Conservation (phyloP, 2,113 vertebrate species). For the Chionodraco myersi region DNA sequence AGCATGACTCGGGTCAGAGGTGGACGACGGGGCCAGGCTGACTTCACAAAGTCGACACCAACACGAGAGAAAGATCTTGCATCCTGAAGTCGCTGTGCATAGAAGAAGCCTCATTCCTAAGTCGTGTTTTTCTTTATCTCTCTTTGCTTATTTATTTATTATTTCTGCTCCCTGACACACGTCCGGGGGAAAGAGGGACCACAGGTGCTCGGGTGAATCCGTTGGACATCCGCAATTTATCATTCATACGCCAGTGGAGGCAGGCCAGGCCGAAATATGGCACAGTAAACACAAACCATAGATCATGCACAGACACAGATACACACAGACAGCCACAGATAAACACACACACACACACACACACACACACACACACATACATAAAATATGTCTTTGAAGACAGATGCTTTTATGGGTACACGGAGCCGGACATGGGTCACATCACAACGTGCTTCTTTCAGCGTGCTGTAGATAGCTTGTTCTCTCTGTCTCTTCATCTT, state of each 20-base stretch:
- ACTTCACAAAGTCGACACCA: not conserved
- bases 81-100: constrained; percentile 15
- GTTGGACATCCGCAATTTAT: constrained; percentile 86
- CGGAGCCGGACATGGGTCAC: constrained; percentile 72
- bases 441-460: constrained; percentile 63
- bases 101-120: not conserved
- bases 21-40: not conserved
- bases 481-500: constrained; percentile 66
- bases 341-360: constrained; percentile 38
- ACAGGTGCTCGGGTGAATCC: constrained; percentile 82
- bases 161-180: constrained; percentile 50
- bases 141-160: constrained; percentile 56
- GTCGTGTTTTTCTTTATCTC: constrained; percentile 46
- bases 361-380: constrained; percentile 35
- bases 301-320: constrained; percentile 80
- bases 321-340: constrained; percentile 68
- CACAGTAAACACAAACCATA: constrained; percentile 90
- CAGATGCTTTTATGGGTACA: constrained; percentile 71
- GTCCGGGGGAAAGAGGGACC: constrained; percentile 72
- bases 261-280: constrained; percentile 84
- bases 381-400: constrained; percentile 71
- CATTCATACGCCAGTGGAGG: constrained; percentile 82
- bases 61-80: not conserved
- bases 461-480: constrained; percentile 50
- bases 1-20: not conserved